A percentile compares a stretch with the other conserved stretches of the same genome.
Conservation (phyloP, 2,888 invertebrate species). For the Zelleria hepariella region DNA sequence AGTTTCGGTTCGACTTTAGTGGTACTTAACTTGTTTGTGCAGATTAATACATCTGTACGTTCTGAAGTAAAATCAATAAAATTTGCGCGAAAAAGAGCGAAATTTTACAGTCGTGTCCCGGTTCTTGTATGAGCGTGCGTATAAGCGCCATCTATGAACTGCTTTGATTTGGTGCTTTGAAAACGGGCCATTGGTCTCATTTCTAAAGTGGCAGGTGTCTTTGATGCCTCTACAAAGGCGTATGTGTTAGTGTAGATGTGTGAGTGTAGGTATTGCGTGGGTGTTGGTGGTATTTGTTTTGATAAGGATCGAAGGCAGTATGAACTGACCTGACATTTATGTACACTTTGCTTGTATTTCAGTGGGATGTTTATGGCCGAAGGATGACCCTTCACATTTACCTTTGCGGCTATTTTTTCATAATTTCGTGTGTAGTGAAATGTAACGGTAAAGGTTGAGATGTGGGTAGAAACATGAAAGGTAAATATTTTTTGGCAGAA, state of each 20-base stretch:
- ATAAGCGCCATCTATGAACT: too few relatives aligned
- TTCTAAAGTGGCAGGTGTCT: background rate
- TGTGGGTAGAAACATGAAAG: background rate
- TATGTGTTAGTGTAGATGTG: background rate
- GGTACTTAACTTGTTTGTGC: too few relatives aligned
- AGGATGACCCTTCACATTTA: background rate
- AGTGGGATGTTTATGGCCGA: background rate
- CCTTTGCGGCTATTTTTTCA: background rate
- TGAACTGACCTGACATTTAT: background rate
- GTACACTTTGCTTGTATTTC: background rate
- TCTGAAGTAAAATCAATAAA: too few relatives aligned
- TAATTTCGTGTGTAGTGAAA: too few relatives aligned
- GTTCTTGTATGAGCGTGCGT: too few relatives aligned
- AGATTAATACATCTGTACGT: too few relatives aligned
- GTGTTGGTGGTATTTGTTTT: background rate
- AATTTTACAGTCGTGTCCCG: too few relatives aligned
- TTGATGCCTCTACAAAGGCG: too few relatives aligned
- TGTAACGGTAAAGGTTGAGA: too few relatives aligned
- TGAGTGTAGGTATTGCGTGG: background rate
- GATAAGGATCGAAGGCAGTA: background rate
- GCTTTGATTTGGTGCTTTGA: too few relatives aligned
- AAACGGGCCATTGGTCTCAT: background rate
- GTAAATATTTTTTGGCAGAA: background rate
- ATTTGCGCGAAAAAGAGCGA: too few relatives aligned
- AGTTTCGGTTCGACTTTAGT: too few relatives aligned